A percentile compares a stretch with the other conserved stretches of the same genome.
phyloP scores from a whole-genome alignment of 2,113 vertebrate genomes.

The Phainopepla nitens region DNA sequence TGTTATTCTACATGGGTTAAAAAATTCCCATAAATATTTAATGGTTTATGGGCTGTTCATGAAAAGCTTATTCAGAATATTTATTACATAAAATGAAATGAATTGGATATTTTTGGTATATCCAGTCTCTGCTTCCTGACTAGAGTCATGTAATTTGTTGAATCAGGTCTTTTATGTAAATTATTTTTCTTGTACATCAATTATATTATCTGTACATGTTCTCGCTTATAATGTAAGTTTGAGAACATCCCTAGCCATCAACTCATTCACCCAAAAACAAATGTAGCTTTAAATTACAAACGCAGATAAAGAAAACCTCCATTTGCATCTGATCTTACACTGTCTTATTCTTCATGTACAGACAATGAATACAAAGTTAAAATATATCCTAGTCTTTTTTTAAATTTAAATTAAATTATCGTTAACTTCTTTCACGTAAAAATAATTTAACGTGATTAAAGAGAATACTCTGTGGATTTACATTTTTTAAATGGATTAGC shows the following conservation, averaged over 20 bases:
- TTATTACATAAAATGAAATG: background rate
- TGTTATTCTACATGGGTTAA: background rate
- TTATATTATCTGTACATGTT: background rate
- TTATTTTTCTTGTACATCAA: background rate
- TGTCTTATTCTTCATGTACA: background rate
- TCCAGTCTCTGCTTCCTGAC: background rate
- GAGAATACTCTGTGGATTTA: conserved; percentile 43
- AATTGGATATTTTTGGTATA: background rate
- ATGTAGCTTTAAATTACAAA: conserved; percentile 6
- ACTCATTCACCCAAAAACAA: background rate
- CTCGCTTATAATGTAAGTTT: background rate
- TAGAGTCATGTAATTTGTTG: background rate
- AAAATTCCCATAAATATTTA: conserved; percentile 44
- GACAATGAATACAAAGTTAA: background rate
- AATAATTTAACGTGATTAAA: conserved; percentile 40
- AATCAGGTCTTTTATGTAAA: background rate
- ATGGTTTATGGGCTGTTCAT: background rate
- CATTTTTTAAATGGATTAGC: conserved; percentile 56
- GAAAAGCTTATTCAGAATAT: background rate
- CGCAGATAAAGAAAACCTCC: background rate
- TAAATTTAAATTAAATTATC: conserved; percentile 16
- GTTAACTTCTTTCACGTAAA: background rate
- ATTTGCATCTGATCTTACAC: background rate
- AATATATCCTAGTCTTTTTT: background rate
- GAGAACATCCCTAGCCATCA: background rate